Evolutionary conservation across 1,140 invertebrate species (phyloP), one percentile per base, ranked within the genome.

Genomic region (Magallana ariakensis): DNA sequence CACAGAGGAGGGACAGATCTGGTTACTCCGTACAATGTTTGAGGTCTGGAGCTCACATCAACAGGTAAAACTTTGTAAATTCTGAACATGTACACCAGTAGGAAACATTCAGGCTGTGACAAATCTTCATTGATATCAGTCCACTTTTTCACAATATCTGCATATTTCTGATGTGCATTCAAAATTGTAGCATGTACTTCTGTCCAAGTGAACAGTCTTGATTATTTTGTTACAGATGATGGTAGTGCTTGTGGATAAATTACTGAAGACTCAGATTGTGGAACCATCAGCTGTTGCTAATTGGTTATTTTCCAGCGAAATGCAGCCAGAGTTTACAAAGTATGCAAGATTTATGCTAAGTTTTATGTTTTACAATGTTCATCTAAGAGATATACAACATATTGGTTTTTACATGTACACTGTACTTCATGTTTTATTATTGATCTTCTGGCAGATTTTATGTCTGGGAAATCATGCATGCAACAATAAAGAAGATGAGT

Each of bases 291-390:
- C 98, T 11, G 98, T 99, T 13, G 98, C 98, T 53, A 99, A 98
- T 91, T 99, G 99, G 99, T 97, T 99, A 85, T 99, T 99, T 95
- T 99, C 98, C 5, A 97, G 98, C 95, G 98, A 99, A 93, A 99
- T 99, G 98, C 96, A 96, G 33, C 94, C 96, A 10, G 98, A 99
- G 94, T 99, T 99, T 94, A 99, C 98, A 9, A 98, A 98, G 96
- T 97, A 94, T 93, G 87, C 58, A 1, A 5, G 15, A 54, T 56
- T 81, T 22, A 22, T 46, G 5, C 33, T 46, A 46, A 46, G 33
- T 46, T 46, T 46, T 46, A 46, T 5, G 33, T 46, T 46, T 46
- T 46, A 46, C 33, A 46, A 46, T 5, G 2, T 46, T 46, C 1
- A 46, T 46, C 33, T 46, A 46, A 46, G 33, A 46, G 33, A 46